Percentiles rank a stretch among this genome's conserved stretches.
Conservation (phyloP, 1,140 invertebrate genomes). For the Conus ventricosus region DNA sequence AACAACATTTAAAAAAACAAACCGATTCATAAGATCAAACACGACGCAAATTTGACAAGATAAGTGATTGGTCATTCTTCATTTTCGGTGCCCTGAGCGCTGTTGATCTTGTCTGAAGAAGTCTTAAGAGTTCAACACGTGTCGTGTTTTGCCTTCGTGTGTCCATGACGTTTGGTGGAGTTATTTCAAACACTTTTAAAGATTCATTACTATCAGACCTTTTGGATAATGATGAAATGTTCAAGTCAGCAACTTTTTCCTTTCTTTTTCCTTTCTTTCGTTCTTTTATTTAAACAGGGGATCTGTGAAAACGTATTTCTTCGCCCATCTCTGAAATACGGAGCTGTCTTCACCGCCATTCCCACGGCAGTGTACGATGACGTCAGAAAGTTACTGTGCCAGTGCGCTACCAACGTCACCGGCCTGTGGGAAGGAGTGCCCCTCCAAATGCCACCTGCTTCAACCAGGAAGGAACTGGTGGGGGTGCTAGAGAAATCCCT, state of each 20-base stretch:
- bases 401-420: background rate
- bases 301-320: constrained; percentile 17
- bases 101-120: no score
- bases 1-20: no score
- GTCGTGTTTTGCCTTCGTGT: background rate
- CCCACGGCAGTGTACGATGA: background rate
- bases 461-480: background rate
- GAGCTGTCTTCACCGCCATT: constrained; percentile 1
- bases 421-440: background rate
- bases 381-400: background rate
- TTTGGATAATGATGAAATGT: background rate
- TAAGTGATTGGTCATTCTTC: no score
- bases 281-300: background rate
- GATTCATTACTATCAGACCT: background rate
- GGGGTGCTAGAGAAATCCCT: background rate
- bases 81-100: no score
- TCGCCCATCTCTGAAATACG: background rate
- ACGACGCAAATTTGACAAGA: no score
- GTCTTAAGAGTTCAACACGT: background rate
- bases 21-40: no score
- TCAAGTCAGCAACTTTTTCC: background rate
- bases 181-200: background rate
- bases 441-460: background rate
- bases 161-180: background rate
- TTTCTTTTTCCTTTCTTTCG: background rate